Conservation (phyloP, 2,797 vertebrate species). For the Danio kyathit region DNA sequence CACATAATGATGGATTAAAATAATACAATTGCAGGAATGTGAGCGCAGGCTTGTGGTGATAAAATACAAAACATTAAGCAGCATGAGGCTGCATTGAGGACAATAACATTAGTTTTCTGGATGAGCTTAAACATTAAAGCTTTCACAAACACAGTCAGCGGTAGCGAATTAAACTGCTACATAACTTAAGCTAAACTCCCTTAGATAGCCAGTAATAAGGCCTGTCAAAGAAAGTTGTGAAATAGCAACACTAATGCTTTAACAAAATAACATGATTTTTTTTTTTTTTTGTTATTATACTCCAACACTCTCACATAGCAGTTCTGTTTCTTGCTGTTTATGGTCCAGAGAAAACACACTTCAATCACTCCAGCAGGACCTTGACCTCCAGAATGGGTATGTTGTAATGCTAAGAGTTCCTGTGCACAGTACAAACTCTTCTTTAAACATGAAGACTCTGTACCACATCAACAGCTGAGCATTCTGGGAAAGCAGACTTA, state of each 20-base stretch:
- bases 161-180: constrained; percentile 10
- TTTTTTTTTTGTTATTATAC: not conserved
- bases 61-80: constrained; percentile 22
- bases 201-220: not conserved
- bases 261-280: not conserved
- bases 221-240: not conserved
- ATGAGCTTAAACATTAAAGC: constrained; percentile 23
- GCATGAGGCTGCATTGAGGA: constrained; percentile 5
- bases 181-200: constrained; percentile 5
- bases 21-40: not conserved
- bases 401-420: not conserved
- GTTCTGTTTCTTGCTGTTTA: not conserved
- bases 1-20: not conserved
- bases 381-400: not conserved
- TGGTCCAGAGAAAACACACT: not conserved
- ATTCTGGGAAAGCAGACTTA: constrained; percentile 26
- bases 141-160: not conserved
- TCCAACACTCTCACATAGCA: not conserved
- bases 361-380: not conserved
- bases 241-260: not conserved
- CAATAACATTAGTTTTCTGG: constrained; percentile 15
- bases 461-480: constrained; percentile 50
- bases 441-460: constrained; percentile 23
- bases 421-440: not conserved
- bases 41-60: not conserved